Evolutionary conservation across 2,888 invertebrate genomes (phyloP).

Genomic region (Pristionchus mayeri): DNA sequence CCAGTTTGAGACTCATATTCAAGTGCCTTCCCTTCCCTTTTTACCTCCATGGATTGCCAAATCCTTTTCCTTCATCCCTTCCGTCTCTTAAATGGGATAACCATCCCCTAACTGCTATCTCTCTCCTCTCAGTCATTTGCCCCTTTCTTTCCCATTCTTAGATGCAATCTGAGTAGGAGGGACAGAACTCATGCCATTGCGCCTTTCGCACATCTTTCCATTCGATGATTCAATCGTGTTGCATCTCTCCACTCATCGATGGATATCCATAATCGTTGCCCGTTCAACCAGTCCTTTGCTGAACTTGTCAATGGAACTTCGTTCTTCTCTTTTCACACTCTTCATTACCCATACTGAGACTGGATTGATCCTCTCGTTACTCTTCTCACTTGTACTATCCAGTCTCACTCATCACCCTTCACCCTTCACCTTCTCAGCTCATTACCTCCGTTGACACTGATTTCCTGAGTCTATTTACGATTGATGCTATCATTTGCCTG

Average conservation of each 20-base stretch:
- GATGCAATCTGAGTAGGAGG: neutral
- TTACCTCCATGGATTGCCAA: neutral
- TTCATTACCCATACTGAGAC: constrained; percentile 17
- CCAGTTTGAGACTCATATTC: constrained; percentile 31
- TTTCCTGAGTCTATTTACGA: neutral
- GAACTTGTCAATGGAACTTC: constrained; percentile 13
- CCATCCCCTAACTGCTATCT: constrained; percentile 18
- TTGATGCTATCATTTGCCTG: neutral
- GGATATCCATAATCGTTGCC: neutral
- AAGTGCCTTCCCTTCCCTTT: constrained; percentile 17
- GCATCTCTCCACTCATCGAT: neutral
- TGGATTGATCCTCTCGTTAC: constrained; percentile 14
- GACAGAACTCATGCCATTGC: constrained; percentile 21
- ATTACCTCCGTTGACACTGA: neutral
- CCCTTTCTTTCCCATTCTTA: constrained; percentile 30
- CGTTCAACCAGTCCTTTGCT: constrained; percentile 8
- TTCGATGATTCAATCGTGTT: neutral
- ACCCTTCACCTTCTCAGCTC: constrained; percentile 8
- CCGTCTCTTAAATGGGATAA: constrained; percentile 28
- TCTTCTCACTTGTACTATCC: constrained; percentile 12
- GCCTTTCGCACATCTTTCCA: too few relatives aligned
- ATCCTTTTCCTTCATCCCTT: neutral
- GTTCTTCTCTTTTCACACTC: constrained; percentile 25
- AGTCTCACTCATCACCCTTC: neutral
- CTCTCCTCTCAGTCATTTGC: constrained; percentile 2